Conservation (phyloP, 1,140 invertebrate genomes). For the Ephestia elutella region DNA sequence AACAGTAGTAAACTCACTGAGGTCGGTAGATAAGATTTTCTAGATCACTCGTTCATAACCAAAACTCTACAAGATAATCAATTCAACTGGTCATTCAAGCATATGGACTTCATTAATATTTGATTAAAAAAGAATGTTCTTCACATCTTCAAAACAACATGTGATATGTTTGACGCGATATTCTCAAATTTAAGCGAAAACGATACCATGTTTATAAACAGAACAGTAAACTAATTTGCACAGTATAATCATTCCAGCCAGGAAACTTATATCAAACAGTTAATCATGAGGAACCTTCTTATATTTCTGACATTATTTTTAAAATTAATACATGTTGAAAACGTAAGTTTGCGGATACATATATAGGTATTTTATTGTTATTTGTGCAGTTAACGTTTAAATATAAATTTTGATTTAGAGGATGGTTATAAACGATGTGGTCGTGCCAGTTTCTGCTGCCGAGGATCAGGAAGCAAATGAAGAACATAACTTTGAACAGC, state of each 20-base stretch:
- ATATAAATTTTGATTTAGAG: neutral
- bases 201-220: constrained; percentile 42
- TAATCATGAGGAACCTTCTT: constrained; percentile 33
- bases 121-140: neutral
- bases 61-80: neutral
- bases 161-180: constrained; percentile 28
- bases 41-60: neutral
- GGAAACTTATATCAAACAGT: constrained; percentile 21
- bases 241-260: constrained; percentile 21
- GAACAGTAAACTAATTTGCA: constrained; percentile 6
- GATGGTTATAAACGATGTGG: neutral
- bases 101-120: neutral
- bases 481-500: neutral
- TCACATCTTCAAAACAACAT: constrained; percentile 31
- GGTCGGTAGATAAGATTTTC: neutral
- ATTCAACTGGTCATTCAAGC: neutral
- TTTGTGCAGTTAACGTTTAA: neutral
- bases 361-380: neutral
- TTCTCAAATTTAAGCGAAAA: constrained; percentile 41
- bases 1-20: neutral
- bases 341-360: constrained; percentile 27
- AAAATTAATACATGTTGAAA: constrained; percentile 31
- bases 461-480: neutral
- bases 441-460: neutral
- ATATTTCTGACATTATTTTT: constrained; percentile 28